Evolutionary conservation across 2,113 vertebrate genomes (phyloP).

Genomic region (Nerophis ophidion): DNA sequence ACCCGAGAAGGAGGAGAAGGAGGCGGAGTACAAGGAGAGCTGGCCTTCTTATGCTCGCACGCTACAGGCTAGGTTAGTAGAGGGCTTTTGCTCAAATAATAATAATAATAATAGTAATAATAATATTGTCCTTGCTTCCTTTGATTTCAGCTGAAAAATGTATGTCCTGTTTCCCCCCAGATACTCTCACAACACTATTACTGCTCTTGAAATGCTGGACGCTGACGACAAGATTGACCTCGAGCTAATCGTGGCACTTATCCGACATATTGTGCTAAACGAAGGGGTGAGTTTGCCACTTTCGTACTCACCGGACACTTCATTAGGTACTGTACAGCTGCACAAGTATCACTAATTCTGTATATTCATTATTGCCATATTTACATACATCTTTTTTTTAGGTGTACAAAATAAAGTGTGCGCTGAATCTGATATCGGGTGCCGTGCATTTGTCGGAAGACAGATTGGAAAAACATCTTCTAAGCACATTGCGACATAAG

Average conservation of each 20-base stretch:
- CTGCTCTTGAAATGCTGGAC: constrained; percentile 81
- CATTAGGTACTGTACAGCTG: neutral
- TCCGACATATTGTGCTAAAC: constrained; percentile 85
- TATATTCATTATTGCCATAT: no score
- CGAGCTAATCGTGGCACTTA: constrained; percentile 84
- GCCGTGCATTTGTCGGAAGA: constrained; percentile 14
- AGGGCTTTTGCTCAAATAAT: neutral
- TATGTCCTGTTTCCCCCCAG: constrained; percentile 57
- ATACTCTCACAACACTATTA: constrained; percentile 82
- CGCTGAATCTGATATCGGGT: neutral
- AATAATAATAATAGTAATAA: no score
- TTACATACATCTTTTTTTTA: no score
- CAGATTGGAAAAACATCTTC: constrained; percentile 46
- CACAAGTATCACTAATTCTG: no score
- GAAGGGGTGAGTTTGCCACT: constrained; percentile 77
- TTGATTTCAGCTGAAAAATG: neutral
- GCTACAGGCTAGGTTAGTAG: constrained; percentile 74
- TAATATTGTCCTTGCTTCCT: neutral
- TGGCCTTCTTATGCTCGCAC: constrained; percentile 82
- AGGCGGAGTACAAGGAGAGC: constrained; percentile 83
- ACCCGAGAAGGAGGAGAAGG: constrained; percentile 86
- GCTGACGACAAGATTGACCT: constrained; percentile 91
- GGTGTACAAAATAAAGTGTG: no score
- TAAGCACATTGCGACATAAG: constrained; percentile 25
- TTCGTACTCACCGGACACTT: neutral